Percentiles rank a stretch among this genome's conserved stretches.
These are phyloP conservation scores for Pseudobourletiella spinata DNA, from an alignment of 1,140 invertebrate species.

Conservation along the genomic window DNA sequence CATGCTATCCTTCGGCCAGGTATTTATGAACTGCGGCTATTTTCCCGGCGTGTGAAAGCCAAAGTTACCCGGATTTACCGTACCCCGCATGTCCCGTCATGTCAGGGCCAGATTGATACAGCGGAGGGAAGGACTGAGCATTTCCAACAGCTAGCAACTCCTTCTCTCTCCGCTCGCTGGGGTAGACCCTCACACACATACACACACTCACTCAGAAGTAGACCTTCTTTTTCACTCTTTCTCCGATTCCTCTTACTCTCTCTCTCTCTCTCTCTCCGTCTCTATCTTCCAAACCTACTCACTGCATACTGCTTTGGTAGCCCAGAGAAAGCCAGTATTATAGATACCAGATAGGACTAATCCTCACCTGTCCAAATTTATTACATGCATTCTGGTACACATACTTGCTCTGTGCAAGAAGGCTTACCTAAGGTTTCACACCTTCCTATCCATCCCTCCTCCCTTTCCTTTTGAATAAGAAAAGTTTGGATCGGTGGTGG, in stretches of 20 bases:
- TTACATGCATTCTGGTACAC: too few species aligned
- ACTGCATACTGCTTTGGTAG: neutral
- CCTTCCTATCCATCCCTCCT: too few species aligned
- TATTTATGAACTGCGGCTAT: conserved; percentile 27
- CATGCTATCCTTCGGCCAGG: conserved; percentile 15
- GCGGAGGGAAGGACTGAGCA: too few species aligned
- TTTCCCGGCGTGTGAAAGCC: conserved; percentile 27
- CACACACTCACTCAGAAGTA: neutral
- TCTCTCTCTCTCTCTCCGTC: neutral
- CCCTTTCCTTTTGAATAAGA: too few species aligned
- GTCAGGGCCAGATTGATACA: neutral
- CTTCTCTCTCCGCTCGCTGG: neutral
- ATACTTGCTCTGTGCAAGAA: too few species aligned
- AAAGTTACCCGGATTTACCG: conserved; percentile 22
- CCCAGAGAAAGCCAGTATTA: too few species aligned
- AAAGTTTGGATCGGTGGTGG: too few species aligned
- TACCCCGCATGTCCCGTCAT: conserved; percentile 23
- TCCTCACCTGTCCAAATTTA: too few species aligned
- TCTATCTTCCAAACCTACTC: neutral
- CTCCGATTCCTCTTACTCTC: neutral
- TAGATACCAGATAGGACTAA: too few species aligned
- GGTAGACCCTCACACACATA: neutral
- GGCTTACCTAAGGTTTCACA: too few species aligned
- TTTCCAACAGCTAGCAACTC: neutral
- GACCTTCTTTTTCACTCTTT: neutral